A percentile compares a stretch with the other conserved stretches of the same genome.
Conservation (phyloP, 2,113 vertebrate species). For the Anoplopoma fimbria region DNA sequence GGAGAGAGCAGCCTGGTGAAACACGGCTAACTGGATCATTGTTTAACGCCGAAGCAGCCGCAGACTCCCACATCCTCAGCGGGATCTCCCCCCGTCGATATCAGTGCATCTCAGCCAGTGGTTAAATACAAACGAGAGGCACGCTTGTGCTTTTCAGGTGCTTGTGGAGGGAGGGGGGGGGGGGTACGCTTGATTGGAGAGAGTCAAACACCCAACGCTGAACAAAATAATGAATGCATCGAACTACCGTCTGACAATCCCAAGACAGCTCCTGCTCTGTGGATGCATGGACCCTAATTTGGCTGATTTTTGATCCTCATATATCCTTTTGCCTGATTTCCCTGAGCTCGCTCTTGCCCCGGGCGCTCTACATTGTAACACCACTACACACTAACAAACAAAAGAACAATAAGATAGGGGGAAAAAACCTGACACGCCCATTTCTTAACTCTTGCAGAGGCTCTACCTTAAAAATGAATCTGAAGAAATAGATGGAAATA, state of each 20-base stretch:
- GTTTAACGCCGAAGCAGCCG: conserved; percentile 22
- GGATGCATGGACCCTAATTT: not conserved
- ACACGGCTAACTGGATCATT: conserved; percentile 31
- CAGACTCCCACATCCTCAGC: conserved; percentile 6
- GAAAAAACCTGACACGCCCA: too few relatives aligned
- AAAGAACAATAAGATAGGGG: too few relatives aligned
- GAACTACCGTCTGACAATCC: not conserved
- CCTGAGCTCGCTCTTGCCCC: not conserved
- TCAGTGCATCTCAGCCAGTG: conserved; percentile 10
- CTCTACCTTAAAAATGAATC: not conserved
- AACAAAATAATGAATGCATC: conserved; percentile 38
- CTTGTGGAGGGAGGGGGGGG: not conserved
- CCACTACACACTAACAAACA: not conserved
- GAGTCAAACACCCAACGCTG: conserved; percentile 16
- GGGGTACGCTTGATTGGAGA: not conserved
- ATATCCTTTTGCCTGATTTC: not conserved
- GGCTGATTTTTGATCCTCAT: not conserved
- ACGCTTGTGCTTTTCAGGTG: conserved; percentile 16
- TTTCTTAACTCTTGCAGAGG: not conserved
- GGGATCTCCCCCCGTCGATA: conserved; percentile 32
- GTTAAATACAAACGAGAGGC: conserved; percentile 10
- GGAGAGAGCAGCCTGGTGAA: conserved; percentile 11
- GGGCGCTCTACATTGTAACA: too few relatives aligned
- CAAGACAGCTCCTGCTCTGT: not conserved
- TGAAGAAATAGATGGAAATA: not conserved